A percentile compares a stretch with the other conserved stretches of the same genome.
These are phyloP conservation scores for Nymphalis c-album DNA, from an alignment of 2,888 invertebrate species.

Conservation along the genomic window DNA sequence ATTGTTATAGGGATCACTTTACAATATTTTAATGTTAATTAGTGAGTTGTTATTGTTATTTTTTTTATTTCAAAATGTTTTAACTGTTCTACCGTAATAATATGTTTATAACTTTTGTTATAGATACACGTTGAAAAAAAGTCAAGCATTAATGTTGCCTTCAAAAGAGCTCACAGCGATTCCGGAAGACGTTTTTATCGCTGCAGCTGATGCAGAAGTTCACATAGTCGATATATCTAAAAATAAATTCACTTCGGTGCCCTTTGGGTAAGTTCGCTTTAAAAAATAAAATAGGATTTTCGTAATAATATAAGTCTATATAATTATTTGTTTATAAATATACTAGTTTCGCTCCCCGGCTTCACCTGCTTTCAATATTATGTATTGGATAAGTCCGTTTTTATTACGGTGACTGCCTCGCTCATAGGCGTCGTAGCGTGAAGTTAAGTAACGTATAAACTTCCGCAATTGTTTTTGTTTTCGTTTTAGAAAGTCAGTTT, in stretches of 20 bases:
- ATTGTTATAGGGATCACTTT: not conserved
- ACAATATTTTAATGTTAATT: not conserved
- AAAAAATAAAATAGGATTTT: too few relatives aligned
- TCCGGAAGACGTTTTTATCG: slow-evolving; percentile 86
- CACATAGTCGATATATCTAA: slow-evolving; percentile 90
- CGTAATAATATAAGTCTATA: too few relatives aligned
- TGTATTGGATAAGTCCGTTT: too few relatives aligned
- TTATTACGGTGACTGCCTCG: too few relatives aligned
- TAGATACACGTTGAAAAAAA: slow-evolving; percentile 74
- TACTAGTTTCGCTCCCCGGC: too few relatives aligned
- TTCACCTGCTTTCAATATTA: too few relatives aligned
- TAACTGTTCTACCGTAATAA: too few relatives aligned
- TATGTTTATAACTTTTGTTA: not conserved
- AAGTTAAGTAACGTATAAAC: too few relatives aligned
- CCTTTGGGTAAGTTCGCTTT: slow-evolving; percentile 81
- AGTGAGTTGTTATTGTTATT: not conserved
- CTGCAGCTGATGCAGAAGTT: slow-evolving; percentile 87
- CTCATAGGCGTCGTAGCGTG: too few relatives aligned
- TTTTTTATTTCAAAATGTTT: not conserved
- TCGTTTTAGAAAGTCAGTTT: not conserved
- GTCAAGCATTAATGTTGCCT: slow-evolving; percentile 81
- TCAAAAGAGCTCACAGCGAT: slow-evolving; percentile 83
- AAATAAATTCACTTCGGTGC: slow-evolving; percentile 86
- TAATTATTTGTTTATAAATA: too few relatives aligned
- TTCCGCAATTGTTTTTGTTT: too few relatives aligned